A percentile compares a stretch with the other conserved stretches of the same genome.
Evolutionary conservation across 92 coral and sea anemone species (phyloP).

Genomic region (Paramuricea clavata): DNA sequence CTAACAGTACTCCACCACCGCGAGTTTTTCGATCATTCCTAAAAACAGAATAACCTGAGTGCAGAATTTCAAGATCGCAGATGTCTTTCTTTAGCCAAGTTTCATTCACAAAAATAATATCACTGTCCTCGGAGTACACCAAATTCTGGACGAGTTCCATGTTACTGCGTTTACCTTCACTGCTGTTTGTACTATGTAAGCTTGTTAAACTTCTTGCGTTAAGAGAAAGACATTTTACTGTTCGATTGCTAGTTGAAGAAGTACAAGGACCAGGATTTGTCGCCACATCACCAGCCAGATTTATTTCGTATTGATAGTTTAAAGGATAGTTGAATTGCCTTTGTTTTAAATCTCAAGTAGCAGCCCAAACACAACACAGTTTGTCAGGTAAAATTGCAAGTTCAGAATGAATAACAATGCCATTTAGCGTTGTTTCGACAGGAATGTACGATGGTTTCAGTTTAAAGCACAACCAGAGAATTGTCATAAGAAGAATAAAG

Average conservation of each 20-base stretch:
- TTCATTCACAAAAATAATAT: neutral
- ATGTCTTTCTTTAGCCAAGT: no score
- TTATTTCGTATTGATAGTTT: neutral
- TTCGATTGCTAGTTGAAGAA: neutral
- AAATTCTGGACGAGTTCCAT: slow-evolving; percentile 9
- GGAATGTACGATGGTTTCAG: neutral
- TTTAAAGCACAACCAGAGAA: neutral
- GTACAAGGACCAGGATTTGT: neutral
- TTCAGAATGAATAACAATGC: neutral
- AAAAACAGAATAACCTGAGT: no score
- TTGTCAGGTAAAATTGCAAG: neutral
- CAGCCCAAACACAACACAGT: neutral
- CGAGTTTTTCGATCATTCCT: no score
- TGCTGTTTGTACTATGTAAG: no score
- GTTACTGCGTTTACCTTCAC: neutral
- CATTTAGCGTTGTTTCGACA: neutral
- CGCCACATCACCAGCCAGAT: neutral
- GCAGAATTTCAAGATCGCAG: no score
- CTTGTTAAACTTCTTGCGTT: no score
- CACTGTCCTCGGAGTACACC: slow-evolving; percentile 26
- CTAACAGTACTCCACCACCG: no score
- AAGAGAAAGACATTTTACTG: no score
- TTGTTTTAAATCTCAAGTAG: neutral
- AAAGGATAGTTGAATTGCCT: neutral
- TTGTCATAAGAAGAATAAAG: neutral